phyloP scores from a whole-genome alignment of 2,113 vertebrate species.

The Merops nubicus region DNA sequence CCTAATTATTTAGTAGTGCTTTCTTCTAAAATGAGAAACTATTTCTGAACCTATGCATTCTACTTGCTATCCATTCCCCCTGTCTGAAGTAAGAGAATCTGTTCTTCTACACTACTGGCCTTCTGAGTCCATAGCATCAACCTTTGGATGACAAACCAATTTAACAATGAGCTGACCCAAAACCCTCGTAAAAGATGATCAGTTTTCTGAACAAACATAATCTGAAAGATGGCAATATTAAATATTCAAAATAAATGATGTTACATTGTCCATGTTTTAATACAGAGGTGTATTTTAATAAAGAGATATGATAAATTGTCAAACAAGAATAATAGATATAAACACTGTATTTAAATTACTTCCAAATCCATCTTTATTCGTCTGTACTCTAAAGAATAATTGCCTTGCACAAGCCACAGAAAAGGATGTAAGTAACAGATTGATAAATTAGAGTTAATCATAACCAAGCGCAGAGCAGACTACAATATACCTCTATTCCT shows the following conservation, averaged over 20 bases:
- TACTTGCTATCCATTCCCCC: background rate
- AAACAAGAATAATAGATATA: constrained; percentile 25
- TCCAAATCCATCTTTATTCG: constrained; percentile 18
- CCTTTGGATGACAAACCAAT: background rate
- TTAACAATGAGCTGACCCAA: constrained; percentile 30
- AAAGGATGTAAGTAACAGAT: constrained; percentile 61
- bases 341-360: constrained; percentile 52
- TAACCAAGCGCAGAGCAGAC: constrained; percentile 55
- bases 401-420: constrained; percentile 42
- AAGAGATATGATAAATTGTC: background rate
- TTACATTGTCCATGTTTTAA: background rate
- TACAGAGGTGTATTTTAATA: background rate
- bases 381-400: constrained; percentile 60
- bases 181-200: background rate
- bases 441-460: constrained; percentile 72
- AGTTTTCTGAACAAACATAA: background rate
- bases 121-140: background rate
- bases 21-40: background rate
- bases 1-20: background rate
- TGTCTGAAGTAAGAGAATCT: background rate
- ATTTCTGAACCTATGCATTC: background rate
- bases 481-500: constrained; percentile 55
- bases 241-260: background rate
- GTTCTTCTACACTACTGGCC: background rate
- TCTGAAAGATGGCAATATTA: background rate